Percentiles rank a stretch among this genome's conserved stretches.
Evolutionary conservation across 2,888 invertebrate species (phyloP).

Genomic region (Celastrina argiolus): DNA sequence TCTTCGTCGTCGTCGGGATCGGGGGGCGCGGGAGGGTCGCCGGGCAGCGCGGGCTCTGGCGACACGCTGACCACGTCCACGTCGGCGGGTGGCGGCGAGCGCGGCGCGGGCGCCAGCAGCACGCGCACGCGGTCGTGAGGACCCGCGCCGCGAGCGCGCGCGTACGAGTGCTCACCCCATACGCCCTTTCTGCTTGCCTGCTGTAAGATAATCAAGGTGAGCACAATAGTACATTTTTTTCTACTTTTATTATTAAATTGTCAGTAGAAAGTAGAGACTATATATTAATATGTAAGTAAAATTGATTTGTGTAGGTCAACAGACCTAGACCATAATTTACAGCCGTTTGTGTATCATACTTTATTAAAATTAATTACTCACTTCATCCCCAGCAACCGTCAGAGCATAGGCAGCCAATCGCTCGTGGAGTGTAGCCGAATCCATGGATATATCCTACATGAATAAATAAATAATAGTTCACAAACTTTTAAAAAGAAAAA

Average conservation of each 20-base stretch:
- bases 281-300: too few species aligned
- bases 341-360: too few species aligned
- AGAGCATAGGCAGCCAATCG: conserved; percentile 58
- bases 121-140: conserved; percentile 36
- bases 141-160: conserved; percentile 43
- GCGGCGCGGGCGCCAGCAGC: conserved; percentile 41
- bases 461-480: neutral
- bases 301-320: too few species aligned
- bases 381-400: conserved; percentile 44
- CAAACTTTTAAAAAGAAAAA: neutral
- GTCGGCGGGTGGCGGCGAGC: conserved; percentile 29
- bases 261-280: too few species aligned
- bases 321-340: too few species aligned
- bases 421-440: conserved; percentile 44
- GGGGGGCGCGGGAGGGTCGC: conserved; percentile 22
- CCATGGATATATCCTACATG: conserved; percentile 11
- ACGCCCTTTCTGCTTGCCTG: conserved; percentile 45
- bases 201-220: too few species aligned
- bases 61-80: conserved; percentile 33
- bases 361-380: conserved; percentile 31
- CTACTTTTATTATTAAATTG: too few species aligned
- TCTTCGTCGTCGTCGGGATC: conserved; percentile 37
- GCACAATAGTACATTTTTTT: too few species aligned
- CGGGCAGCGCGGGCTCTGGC: conserved; percentile 30
- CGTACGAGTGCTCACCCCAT: conserved; percentile 67